Evolutionary conservation across 2,797 vertebrate genomes (phyloP).

Genomic region (Acanthopagrus latus): DNA sequence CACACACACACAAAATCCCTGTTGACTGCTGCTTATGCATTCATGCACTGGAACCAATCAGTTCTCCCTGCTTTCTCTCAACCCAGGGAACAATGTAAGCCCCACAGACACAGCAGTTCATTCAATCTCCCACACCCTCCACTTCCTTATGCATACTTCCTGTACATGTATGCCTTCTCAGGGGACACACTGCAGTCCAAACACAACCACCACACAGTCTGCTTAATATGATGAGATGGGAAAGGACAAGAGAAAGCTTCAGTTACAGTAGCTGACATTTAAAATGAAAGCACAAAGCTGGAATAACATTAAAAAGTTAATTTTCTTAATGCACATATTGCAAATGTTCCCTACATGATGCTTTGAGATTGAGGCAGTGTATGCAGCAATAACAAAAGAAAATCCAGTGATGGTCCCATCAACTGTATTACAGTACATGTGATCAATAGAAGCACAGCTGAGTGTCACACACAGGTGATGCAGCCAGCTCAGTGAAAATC

Average conservation of each 20-base stretch:
- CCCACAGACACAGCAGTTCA: slow-evolving; percentile 9
- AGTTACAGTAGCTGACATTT: not conserved
- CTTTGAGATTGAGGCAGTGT: not conserved
- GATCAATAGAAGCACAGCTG: not conserved
- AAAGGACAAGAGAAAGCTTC: not conserved
- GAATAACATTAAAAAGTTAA: not conserved
- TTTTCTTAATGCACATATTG: not conserved
- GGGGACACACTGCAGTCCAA: not conserved
- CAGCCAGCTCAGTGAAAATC: slow-evolving; percentile 22
- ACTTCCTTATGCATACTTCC: not conserved
- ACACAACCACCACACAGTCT: not conserved
- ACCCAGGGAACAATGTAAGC: not conserved
- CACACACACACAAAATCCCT: slow-evolving; percentile 12
- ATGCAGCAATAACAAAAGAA: not conserved
- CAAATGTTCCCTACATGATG: not conserved
- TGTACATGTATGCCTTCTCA: slow-evolving; percentile 9
- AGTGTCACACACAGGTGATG: slow-evolving; percentile 13
- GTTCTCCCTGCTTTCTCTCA: not conserved
- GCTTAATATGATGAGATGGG: not conserved
- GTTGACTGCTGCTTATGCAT: slow-evolving; percentile 39
- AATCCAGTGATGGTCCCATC: not conserved
- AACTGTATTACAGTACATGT: not conserved
- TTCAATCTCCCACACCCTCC: slow-evolving; percentile 10
- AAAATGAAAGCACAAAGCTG: not conserved
- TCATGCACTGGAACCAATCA: slow-evolving; percentile 48